Percentiles rank a stretch among this genome's conserved stretches.
Conservation (phyloP, 2,888 invertebrate species). For the Melanophora roralis region DNA sequence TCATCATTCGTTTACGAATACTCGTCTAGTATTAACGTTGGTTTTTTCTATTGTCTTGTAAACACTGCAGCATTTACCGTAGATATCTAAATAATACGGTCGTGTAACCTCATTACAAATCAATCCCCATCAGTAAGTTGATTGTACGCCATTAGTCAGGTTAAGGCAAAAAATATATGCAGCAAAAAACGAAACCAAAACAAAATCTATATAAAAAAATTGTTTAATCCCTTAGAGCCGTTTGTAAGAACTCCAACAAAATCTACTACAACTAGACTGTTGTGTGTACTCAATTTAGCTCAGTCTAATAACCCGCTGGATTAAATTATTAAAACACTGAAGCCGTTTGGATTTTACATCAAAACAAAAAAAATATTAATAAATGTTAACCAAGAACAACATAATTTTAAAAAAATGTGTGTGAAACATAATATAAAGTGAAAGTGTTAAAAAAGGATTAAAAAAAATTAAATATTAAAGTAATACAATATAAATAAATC, state of each 20-base stretch:
- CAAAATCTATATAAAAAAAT: slow-evolving; percentile 16
- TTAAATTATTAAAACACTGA: slow-evolving; percentile 74
- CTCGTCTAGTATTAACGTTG: slow-evolving; percentile 49
- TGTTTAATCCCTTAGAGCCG: slow-evolving; percentile 40
- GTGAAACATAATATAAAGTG: slow-evolving; percentile 47
- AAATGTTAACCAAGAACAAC: slow-evolving; percentile 36
- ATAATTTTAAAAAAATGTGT: slow-evolving; percentile 50
- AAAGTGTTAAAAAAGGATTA: slow-evolving; percentile 53
- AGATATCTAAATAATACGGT: slow-evolving; percentile 45
- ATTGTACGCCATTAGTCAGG: slow-evolving; percentile 52
- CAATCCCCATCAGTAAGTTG: slow-evolving; percentile 62
- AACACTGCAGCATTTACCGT: slow-evolving; percentile 12
- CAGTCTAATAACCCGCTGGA: slow-evolving; percentile 75
- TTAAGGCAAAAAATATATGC: slow-evolving; percentile 41
- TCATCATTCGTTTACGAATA: slow-evolving; percentile 60
- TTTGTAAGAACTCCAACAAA: slow-evolving; percentile 41
- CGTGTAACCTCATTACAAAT: slow-evolving; percentile 61
- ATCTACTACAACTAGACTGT: slow-evolving; percentile 15
- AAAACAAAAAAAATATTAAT: slow-evolving; percentile 44
- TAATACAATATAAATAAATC: slow-evolving; percentile 29
- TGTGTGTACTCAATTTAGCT: slow-evolving; percentile 25
- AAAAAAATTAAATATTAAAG: slow-evolving; percentile 14
- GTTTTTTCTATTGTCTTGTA: slow-evolving; percentile 27
- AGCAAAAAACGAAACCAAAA: slow-evolving; percentile 20
- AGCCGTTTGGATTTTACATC: slow-evolving; percentile 70